Conservation (phyloP, 92 coral and sea anemone species). For the Bergia puertoricense region DNA sequence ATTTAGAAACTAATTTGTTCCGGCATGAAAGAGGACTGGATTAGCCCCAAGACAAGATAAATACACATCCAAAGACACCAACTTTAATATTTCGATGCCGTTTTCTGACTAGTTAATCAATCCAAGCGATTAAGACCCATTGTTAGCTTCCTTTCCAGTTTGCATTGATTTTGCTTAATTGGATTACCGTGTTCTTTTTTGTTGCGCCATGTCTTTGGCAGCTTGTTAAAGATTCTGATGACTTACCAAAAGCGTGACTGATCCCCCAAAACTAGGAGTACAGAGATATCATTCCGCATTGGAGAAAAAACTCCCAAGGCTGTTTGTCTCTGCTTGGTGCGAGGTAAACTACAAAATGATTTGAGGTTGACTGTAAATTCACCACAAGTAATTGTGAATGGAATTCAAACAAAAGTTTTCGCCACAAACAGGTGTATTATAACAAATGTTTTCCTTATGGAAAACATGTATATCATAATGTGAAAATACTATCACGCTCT, state of each 20-base stretch:
- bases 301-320: background rate
- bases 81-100: constrained; percentile 18
- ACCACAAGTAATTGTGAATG: constrained; percentile 35
- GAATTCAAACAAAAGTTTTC: constrained; percentile 17
- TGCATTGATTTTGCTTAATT: constrained; percentile 18
- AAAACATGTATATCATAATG: background rate
- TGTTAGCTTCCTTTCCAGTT: constrained; percentile 22
- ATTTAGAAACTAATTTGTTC: constrained; percentile 66
- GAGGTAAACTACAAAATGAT: background rate
- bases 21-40: constrained; percentile 36
- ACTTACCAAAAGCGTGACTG: background rate
- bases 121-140: constrained; percentile 31
- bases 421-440: constrained; percentile 35
- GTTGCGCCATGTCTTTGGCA: background rate
- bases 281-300: background rate
- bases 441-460: constrained; percentile 11
- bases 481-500: constrained; percentile 7
- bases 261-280: constrained; percentile 8
- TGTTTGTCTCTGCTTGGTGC: constrained; percentile 24
- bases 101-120: constrained; percentile 19
- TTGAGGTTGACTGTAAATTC: constrained; percentile 2
- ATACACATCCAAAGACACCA: constrained; percentile 44
- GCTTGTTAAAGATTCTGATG: constrained; percentile 10
- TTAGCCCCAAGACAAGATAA: constrained; percentile 50
- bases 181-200: constrained; percentile 26